Conservation (phyloP, 2,797 vertebrate species). For the Acanthurus leucopareius region DNA sequence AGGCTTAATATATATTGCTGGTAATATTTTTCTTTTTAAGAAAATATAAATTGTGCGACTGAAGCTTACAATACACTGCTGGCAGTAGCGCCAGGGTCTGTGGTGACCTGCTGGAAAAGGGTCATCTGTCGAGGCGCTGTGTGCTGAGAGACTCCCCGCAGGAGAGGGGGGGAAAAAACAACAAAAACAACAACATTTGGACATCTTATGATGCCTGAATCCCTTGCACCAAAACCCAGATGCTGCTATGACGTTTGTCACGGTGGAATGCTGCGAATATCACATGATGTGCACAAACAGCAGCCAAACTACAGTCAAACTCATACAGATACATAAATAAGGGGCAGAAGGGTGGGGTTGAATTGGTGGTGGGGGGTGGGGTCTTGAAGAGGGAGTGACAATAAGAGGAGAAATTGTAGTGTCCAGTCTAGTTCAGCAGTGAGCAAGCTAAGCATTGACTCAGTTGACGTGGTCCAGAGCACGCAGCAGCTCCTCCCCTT, state of each 20-base stretch:
- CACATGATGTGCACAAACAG: constrained; percentile 77
- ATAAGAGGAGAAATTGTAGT: constrained; percentile 88
- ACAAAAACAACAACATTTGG: constrained; percentile 51
- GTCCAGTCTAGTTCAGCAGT: constrained; percentile 91
- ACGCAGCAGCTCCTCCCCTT: constrained; percentile 96
- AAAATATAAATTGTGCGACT: constrained; percentile 99
- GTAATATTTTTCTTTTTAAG: constrained; percentile 93
- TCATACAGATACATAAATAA: constrained; percentile 81
- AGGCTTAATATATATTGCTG: constrained; percentile 98
- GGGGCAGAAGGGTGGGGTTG: constrained; percentile 70
- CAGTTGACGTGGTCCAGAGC: constrained; percentile 98
- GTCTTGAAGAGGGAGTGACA: constrained; percentile 91
- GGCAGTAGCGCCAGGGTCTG: constrained; percentile 87
- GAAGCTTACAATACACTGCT: constrained; percentile 96
- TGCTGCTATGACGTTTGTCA: constrained; percentile 76
- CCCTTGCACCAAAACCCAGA: constrained; percentile 69
- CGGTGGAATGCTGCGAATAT: constrained; percentile 81
- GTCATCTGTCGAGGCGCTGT: constrained; percentile 73
- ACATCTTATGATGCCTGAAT: constrained; percentile 65
- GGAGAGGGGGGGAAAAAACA: constrained; percentile 41
- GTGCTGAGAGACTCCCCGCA: constrained; percentile 72
- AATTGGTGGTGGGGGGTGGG: constrained; percentile 61
- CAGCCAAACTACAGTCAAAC: constrained; percentile 73
- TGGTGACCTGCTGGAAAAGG: constrained; percentile 72
- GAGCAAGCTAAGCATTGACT: constrained; percentile 82